Percentiles rank a stretch among this genome's conserved stretches.
Conservation (phyloP, 2,113 vertebrate genomes). For the Galemys pyrenaicus region DNA sequence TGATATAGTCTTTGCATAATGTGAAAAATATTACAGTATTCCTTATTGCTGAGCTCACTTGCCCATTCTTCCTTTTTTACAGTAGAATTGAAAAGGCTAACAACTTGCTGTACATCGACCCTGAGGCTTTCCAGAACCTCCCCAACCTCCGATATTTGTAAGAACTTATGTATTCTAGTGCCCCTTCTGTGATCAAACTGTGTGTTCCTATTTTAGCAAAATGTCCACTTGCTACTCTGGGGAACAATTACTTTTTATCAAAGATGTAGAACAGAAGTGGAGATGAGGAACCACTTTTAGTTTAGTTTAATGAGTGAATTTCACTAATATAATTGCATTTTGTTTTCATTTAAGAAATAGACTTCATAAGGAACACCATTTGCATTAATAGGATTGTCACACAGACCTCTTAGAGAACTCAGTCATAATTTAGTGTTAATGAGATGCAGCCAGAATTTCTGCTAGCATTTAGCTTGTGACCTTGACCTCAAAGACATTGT, state of each 20-base stretch:
- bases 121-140: constrained; percentile 87
- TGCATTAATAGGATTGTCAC: constrained; percentile 54
- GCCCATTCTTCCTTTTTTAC: constrained; percentile 70
- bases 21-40: neutral
- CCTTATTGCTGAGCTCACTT: neutral
- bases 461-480: constrained; percentile 27
- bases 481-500: constrained; percentile 62
- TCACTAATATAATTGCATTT: constrained; percentile 62
- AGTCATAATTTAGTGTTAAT: constrained; percentile 73
- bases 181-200: neutral
- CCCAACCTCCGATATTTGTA: constrained; percentile 89
- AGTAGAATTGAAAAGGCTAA: constrained; percentile 91
- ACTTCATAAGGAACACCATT: constrained; percentile 39
- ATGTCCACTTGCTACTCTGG: neutral
- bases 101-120: constrained; percentile 85
- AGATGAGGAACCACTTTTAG: neutral
- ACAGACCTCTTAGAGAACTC: constrained; percentile 25
- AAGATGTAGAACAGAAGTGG: neutral
- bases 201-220: constrained; percentile 26
- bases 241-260: neutral
- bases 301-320: constrained; percentile 65
- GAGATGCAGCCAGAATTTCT: constrained; percentile 66
- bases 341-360: constrained; percentile 61
- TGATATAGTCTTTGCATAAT: neutral
- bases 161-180: constrained; percentile 74